Base-by-base conservation (phyloP, 2,888 invertebrate species). In the Imbricaverruca yamaguchii region DNA sequence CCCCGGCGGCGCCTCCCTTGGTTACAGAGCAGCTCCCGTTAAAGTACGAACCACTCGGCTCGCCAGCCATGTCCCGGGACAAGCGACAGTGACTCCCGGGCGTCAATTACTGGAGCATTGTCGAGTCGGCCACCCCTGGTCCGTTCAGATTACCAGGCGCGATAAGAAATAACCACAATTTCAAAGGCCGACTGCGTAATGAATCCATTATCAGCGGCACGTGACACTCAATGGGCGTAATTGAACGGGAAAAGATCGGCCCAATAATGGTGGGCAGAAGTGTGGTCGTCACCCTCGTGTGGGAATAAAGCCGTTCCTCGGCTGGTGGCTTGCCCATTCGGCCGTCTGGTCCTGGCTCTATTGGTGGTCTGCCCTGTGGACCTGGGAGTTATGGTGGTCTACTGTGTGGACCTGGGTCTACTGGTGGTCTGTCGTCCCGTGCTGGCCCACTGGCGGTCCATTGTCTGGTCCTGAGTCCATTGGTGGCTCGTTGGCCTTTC, bases 81-180 rank as follows among this genome's bases (percentile, higher is more conserved):
- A 39, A 39, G 39, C 39, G 39, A 39, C 39, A 39, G 39, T 39
- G 39, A 39, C 39, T 39, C 39, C 39, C 39, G 65, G 11, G 65
- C 8, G 65, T 65, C 65, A 13, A 65, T 65, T 65, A 65, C 65
- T 23, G 23, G 7, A 8, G 65, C 65, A 65, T 65, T 65, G 65
- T 65, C 65, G 23, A 65, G 10, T 23, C n/a, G 9, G 65, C 65
- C 65, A 23, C 65, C 65, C 65, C 65, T 65, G 65, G n/a, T 23
- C 23, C 23, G n/a, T 23, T 65, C 74, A 6, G 74, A 74, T 74
- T 74, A 74, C 18, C 53, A 53, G 53, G 9, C 6, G 18, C 74
- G 74, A 74, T 74, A 74, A 74, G 74, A 74, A 74, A 74, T 13
- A 74, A 74, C 74, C 74, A 53, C 74, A 74, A 74, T 74, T 74